A percentile compares a stretch with the other conserved stretches of the same genome.
These are phyloP conservation scores for Ceriagrion tenellum DNA, from an alignment of 2,888 invertebrate species.

Conservation along the genomic window DNA sequence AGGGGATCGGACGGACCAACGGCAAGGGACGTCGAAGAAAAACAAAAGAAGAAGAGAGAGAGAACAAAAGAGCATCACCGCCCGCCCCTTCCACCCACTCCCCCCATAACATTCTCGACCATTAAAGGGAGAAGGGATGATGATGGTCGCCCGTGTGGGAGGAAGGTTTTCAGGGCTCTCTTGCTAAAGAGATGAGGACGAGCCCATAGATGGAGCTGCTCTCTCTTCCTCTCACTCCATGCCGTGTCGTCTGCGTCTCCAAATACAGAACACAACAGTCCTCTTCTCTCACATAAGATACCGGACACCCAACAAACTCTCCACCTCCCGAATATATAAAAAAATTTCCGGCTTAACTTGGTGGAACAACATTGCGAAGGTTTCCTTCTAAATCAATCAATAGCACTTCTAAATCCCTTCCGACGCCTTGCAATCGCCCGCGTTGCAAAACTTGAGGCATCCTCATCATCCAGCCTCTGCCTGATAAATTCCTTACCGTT, in stretches of 20 bases:
- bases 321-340: no score
- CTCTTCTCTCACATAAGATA: background rate
- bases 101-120: background rate
- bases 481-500: no score
- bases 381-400: no score
- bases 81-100: background rate
- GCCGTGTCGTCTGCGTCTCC: background rate
- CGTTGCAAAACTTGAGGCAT: no score
- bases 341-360: no score
- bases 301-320: background rate
- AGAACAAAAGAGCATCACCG: background rate
- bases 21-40: background rate
- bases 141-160: background rate
- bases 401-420: no score
- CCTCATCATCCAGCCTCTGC: no score
- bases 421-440: no score
- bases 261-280: background rate
- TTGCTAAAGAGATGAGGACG: background rate
- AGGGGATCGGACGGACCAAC: background rate
- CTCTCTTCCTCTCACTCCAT: background rate
- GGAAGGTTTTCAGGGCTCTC: background rate
- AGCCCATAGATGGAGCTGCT: conserved; percentile 6
- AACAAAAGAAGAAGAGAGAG: background rate
- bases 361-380: no score
- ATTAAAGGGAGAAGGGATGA: background rate